These are phyloP conservation scores for Anagrus nilaparvatae DNA, from an alignment of 1,140 invertebrate species.

Conservation along the genomic window DNA sequence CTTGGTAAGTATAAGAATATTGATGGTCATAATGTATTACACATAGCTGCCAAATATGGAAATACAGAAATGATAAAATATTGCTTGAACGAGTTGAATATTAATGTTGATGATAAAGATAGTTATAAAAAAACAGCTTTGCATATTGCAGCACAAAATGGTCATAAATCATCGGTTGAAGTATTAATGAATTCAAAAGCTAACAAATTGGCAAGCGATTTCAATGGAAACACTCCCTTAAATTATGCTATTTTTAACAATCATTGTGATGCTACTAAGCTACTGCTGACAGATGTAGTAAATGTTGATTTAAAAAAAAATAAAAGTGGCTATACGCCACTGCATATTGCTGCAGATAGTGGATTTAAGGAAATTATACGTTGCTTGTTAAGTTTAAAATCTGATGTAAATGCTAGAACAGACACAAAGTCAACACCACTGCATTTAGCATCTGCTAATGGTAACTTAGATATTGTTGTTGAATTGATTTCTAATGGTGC, in stretches of 20 bases:
- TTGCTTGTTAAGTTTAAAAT: conserved; percentile 4
- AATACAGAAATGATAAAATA: conserved; percentile 9
- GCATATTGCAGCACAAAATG: conserved; percentile 15
- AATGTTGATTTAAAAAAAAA: neutral
- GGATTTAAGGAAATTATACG: conserved; percentile 5
- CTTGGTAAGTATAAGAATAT: conserved; percentile 30
- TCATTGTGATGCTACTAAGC: neutral
- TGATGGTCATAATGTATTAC: conserved; percentile 10
- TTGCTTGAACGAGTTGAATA: conserved; percentile 14
- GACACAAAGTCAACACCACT: too few species aligned
- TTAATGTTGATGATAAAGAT: conserved; percentile 45
- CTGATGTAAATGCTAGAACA: too few species aligned
- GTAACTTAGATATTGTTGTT: too few species aligned
- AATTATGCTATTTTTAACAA: neutral
- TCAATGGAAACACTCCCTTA: neutral
- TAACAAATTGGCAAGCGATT: neutral
- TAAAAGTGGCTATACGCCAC: neutral
- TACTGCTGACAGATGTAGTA: neutral
- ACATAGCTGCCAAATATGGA: conserved; percentile 11
- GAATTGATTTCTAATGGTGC: too few species aligned
- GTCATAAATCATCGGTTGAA: neutral
- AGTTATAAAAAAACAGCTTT: conserved; percentile 51
- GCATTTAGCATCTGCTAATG: too few species aligned
- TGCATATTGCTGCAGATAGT: conserved; percentile 5
- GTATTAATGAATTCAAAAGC: conserved; percentile 1